Conservation (phyloP, 2,113 vertebrate species). For the Scolopax mira region DNA sequence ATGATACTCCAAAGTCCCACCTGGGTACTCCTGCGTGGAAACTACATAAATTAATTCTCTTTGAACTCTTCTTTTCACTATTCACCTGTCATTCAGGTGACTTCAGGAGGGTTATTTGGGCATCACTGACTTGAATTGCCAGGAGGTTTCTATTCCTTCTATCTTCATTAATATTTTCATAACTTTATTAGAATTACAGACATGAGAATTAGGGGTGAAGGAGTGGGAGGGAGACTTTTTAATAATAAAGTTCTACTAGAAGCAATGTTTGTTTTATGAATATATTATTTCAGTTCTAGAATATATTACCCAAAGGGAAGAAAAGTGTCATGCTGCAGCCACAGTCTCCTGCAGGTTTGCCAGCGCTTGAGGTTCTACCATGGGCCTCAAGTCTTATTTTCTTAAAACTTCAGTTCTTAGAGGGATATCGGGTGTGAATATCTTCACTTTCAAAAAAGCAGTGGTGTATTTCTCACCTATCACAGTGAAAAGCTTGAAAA, state of each 20-base stretch:
- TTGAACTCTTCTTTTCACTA: neutral
- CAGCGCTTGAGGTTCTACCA: neutral
- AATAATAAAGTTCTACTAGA: neutral
- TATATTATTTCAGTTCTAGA: neutral
- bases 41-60: neutral
- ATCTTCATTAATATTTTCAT: neutral
- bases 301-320: neutral
- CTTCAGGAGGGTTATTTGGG: no score
- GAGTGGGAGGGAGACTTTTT: neutral
- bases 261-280: neutral
- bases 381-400: neutral
- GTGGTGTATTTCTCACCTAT: neutral
- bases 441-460: neutral
- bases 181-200: neutral
- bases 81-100: neutral
- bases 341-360: neutral
- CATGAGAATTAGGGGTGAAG: neutral
- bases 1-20: neutral
- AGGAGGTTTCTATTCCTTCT: neutral
- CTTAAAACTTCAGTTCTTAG: neutral
- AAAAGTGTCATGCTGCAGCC: neutral
- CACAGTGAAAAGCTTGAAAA: neutral
- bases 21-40: neutral
- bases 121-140: neutral
- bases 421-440: neutral